These are phyloP conservation scores for Chionoecetes opilio DNA, from an alignment of 1,140 invertebrate genomes.

Conservation along the genomic window DNA sequence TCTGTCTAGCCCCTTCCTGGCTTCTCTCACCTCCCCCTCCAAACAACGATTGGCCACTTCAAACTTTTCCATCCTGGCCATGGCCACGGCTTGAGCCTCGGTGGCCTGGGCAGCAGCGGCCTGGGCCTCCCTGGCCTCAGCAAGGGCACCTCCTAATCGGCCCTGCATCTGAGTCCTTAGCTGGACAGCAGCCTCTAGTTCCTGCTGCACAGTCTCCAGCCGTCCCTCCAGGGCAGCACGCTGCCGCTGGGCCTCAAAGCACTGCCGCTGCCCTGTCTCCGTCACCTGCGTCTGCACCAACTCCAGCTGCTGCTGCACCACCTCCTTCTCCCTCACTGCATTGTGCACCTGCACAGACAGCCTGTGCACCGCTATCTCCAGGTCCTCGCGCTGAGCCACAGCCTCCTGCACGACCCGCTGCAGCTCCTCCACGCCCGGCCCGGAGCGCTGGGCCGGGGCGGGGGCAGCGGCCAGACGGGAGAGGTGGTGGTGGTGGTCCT, in stretches of 20 bases:
- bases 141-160: conserved; percentile 31
- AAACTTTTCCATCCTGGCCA: conserved; percentile 65
- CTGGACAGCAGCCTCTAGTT: conserved; percentile 70
- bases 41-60: conserved; percentile 61
- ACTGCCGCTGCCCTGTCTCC: conserved; percentile 76
- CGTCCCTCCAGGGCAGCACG: conserved; percentile 75
- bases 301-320: conserved; percentile 76
- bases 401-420: conserved; percentile 62
- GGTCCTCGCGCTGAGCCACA: conserved; percentile 69
- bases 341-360: conserved; percentile 78
- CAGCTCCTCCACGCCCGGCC: conserved; percentile 67
- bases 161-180: conserved; percentile 63
- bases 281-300: conserved; percentile 76
- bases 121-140: conserved; percentile 59
- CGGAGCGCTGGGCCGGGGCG: background rate
- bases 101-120: conserved; percentile 42
- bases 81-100: conserved; percentile 63
- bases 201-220: conserved; percentile 73
- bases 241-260: conserved; percentile 77
- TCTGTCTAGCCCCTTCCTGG: conserved; percentile 41
- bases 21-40: conserved; percentile 51
- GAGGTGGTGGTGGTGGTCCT: conserved; percentile 59
- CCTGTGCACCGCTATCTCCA: conserved; percentile 76
- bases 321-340: conserved; percentile 78
- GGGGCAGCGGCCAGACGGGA: conserved; percentile 10